Conservation (phyloP, 2,797 vertebrate species). For the Falco novaeseelandiae region DNA sequence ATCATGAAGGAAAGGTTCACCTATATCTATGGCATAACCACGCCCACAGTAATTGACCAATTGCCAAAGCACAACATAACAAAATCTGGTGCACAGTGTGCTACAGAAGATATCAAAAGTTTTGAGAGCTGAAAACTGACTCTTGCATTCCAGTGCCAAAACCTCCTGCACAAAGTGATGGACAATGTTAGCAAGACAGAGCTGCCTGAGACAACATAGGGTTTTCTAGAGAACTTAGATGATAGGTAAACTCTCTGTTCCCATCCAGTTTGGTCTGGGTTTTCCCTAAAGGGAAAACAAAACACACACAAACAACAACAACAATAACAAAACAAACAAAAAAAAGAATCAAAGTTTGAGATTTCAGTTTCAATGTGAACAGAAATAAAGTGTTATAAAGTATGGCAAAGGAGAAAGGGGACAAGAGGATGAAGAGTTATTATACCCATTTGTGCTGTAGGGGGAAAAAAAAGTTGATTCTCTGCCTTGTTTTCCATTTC, state of each 20-base stretch:
- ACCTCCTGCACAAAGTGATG: neutral
- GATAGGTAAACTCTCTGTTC: neutral
- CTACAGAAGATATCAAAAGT: neutral
- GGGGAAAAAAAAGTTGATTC: neutral
- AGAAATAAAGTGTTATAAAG: neutral
- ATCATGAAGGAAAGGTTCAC: neutral
- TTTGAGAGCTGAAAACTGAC: neutral
- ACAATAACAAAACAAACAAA: neutral
- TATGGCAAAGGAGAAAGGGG: neutral
- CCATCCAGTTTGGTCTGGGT: neutral
- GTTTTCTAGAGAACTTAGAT: neutral
- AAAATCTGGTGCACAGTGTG: neutral
- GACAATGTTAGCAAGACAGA: neutral
- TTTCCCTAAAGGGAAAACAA: neutral
- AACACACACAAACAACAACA: no score
- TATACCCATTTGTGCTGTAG: neutral
- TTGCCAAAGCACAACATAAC: neutral
- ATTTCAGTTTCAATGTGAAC: neutral
- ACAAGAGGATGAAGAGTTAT: neutral
- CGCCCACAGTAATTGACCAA: accelerated
- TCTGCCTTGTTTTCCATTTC: neutral
- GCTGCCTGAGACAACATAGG: accelerated
- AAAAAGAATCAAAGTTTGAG: neutral
- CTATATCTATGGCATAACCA: neutral
- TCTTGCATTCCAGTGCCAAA: neutral